Evolutionary conservation across 2,113 vertebrate species (phyloP), one percentile per base, ranked within the genome.

Genomic region (Pimephales promelas): DNA sequence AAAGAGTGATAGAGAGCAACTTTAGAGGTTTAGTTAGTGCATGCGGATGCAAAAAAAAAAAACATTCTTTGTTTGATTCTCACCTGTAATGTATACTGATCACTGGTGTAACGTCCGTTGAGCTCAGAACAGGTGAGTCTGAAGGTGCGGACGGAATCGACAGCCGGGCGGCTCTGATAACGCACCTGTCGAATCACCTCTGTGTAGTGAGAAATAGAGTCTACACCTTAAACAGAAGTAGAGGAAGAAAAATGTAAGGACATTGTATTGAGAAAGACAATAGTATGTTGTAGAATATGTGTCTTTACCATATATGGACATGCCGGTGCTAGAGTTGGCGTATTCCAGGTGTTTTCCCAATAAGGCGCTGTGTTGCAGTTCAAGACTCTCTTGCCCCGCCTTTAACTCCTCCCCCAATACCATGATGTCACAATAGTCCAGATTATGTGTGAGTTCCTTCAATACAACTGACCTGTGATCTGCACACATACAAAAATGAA

Each of bases 391-490:
- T 73, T 94, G 92, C 22, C 94, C 93, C 0, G 95, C 93, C 79
- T 92, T 92, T 77, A 99, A 89, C 91, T 98, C 97, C 84, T 96
- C 91, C 1, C 96, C 98, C 85, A 96, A 90, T 2, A 99, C 95
- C 92, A 98, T 91, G 88, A 99, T 87, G 81, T 99, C 98, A 92
- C 98, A 99, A 92, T 98, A 98, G 91, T 99, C 97, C 92, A 99
- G 90, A 90, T 96, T 97, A 91, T 99, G 97, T 52, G 97, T 94
- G 88, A 96, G 96, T 92, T 99, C 96, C 87, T 99, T 95, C 86
- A 96, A 88, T 40, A 94, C 81, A 14, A 91, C 90, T 4, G 94
- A 88, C 52, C 93, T 93, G 80, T 83, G 93, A 56, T 82, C 97
- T 98, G 84, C 0, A 81, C 36, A 87, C 66, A 84, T 61, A 90